Evolutionary conservation across 2,888 invertebrate genomes (phyloP), one percentile per base, ranked within the genome.

Genomic region (Drymonia ruficornis): DNA sequence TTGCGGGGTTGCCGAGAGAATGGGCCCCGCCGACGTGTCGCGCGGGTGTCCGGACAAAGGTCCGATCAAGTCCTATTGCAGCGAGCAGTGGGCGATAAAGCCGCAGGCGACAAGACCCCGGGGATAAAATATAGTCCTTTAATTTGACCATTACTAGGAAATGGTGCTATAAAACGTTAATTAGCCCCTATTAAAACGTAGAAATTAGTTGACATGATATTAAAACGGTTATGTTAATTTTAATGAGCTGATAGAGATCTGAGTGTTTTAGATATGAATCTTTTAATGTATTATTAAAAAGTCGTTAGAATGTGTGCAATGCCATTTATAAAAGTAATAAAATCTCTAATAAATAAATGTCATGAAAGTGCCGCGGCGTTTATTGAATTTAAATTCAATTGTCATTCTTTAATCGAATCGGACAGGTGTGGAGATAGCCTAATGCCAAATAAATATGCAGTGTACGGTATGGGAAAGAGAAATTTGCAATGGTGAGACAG

Each of bases 401-500:
- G 61, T 64, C 64, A 70, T 74, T 75, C 70, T 72, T 69, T 70
- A 72, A 77, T 76, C 61, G 76, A 67, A 72, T 67, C 64, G 65
- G 67, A 71, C 76, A 78, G 78, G 81, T 80, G 81, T 72, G 68
- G 72, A 68, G 77, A 78, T 75, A 72, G 70, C 80, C 79, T 74
- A 82, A 81, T 78, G 76, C 77, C 80, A 79, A 79, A 80, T 80
- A 87, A 86, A 86, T 83, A 84, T 84, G 77, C 84, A 80, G 74
- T 75, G 77, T 76, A 73, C 81, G 78, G 86, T 90, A 87, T 89
- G 89, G 88, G 88, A 88, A 88, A 86, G 87, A 87, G 89, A 90
- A 89, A 90, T 89, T 89, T 84, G 87, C 87, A 83, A 81, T 81
- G 78, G 80, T 80, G 83, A 87, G 86, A 84, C 84, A 81, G 87